Base-by-base conservation (phyloP, 2,113 vertebrate genomes). In the Opisthocomus hoazin region DNA sequence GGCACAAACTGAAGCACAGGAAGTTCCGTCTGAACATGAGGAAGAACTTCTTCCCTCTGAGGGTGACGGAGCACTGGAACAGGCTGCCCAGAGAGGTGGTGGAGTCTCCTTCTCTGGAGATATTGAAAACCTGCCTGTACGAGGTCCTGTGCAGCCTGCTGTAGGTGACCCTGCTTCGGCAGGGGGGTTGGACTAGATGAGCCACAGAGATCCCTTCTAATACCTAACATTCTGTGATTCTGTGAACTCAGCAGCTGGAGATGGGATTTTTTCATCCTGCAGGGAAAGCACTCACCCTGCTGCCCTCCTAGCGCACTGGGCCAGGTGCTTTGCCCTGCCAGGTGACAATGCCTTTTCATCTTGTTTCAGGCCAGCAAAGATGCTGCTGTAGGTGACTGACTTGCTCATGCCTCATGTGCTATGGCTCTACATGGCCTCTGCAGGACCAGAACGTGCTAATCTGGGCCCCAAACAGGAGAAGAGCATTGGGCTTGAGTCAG, bases 341-440 rank as follows among this genome's bases (percentile, higher is more conserved):
- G 46, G 11, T 65, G 34, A 27, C 61, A 56, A 41, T 3, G 1
- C 76, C 61, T 90, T 64, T 74, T 97, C 8, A 21, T 92, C 85
- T 84, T 61, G 34, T 94, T 97, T 74, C 91, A 98, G 97, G 92
- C 73, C 54, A 88, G 86, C 43, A 12, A 97, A 91, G 94, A 94
- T 89, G 95, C 92, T 76, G 58, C 87, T 83, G 27, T 95, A 92
- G 45, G 37, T 61, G 68, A 92, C 65, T 45, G 95, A 83, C 3
- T 57, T 1, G 1, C 92, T 77, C 23, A 15, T 70, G 90, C 86
- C 71, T 90, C 64, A 26, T 11, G 10, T 98, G 97, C 96, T 95
- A 97, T 98, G 98, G 97, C 93, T 95, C 45, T 97, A 89, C 93
- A 98, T 98, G 98, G 98, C 98, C 96, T 98, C 98, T 66, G 88